Evolutionary conservation across 2,888 invertebrate species (phyloP), one percentile per base, ranked within the genome.

Genomic region (Drosophila kuntzei): DNA sequence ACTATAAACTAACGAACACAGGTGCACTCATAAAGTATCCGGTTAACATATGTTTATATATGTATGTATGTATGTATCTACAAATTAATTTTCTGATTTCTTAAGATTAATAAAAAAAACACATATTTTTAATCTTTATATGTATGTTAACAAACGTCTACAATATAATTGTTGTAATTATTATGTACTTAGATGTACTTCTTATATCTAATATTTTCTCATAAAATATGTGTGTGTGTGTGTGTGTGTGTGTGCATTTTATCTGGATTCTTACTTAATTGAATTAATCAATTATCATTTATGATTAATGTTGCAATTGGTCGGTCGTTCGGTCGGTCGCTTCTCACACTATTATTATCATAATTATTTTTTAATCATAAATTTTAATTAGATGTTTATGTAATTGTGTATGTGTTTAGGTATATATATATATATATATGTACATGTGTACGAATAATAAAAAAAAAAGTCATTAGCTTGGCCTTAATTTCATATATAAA

Each of bases 271-370:
- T 53, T 57, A 16, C 27, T 57, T 46, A 61, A 20, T 36, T 46
- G 73, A 61, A 9, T 37, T 62, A 54, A 58, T 39, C 12, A 41
- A 58, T 22, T 58, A 41, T 47, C 32, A 51, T 60, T 16, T 25
- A 63, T 46, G 18, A 43, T 67, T 64, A 49, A 53, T 58, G 39
- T 79, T 66, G 69, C 60, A 72, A 86, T 86, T 84, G 87, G 87
- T 89, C 87, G 87, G 78, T 89, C 83, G 87, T 83, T 91, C 90
- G 90, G 81, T 91, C 91, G 91, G 87, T 89, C 86, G 70, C 80
- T 67, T 54, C 76, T 69, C 57, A 50, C 57, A 41, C 49, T 36
- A 46, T 29, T 50, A 49, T 49, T 18, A 32, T 14, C 27, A 11
- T 27, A 44, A 55, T 46, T 43, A 32, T 29, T 32, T 29, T 44